These are phyloP conservation scores for Spicauda simplicius DNA, from an alignment of 2,888 invertebrate genomes.

Conservation along the genomic window DNA sequence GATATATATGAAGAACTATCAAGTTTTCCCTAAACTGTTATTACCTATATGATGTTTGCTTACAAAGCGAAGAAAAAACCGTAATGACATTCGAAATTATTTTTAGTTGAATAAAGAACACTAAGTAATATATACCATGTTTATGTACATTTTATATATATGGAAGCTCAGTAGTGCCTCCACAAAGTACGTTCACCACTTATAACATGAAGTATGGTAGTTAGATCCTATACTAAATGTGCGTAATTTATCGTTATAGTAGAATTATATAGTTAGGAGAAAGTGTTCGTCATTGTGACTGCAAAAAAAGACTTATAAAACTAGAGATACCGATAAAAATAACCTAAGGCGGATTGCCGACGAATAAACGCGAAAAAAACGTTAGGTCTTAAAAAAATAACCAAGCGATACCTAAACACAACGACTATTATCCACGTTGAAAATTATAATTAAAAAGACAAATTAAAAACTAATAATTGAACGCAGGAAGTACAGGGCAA, in stretches of 20 bases:
- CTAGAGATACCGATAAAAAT: conserved; percentile 28
- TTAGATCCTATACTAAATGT: background rate
- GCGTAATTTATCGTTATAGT: background rate
- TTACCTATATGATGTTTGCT: no score
- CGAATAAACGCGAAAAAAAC: conserved; percentile 45
- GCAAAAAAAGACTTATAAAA: conserved; percentile 29
- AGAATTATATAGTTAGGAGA: background rate
- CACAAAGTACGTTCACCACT: background rate
- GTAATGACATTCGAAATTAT: no score
- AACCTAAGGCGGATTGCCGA: conserved; percentile 65
- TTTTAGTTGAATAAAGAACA: no score
- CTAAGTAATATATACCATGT: no score
- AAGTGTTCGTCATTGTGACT: background rate
- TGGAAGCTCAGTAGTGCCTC: no score
- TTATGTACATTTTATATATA: no score
- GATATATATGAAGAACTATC: no score
- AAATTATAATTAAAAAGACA: conserved; percentile 44
- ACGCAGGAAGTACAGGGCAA: conserved; percentile 67
- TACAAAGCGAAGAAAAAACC: no score
- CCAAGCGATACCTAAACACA: conserved; percentile 37
- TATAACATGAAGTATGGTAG: background rate
- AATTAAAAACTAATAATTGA: conserved; percentile 74
- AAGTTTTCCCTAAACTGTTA: no score
- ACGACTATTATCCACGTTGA: conserved; percentile 50
- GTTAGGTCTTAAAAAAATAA: conserved; percentile 19